phyloP scores from a whole-genome alignment of 2,797 vertebrate species.

The Eospalax fontanierii region DNA sequence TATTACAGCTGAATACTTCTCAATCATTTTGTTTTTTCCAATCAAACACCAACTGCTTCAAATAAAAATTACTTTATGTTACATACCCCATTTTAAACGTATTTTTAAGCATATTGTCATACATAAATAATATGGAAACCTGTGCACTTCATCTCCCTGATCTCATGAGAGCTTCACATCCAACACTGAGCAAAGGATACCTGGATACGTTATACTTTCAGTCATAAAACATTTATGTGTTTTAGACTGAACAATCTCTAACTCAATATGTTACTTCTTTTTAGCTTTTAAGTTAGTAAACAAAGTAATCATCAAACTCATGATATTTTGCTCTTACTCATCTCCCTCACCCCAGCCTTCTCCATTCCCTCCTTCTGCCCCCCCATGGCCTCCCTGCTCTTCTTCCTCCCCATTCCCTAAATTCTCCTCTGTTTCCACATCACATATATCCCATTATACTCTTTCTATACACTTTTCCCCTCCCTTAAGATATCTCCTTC shows the following conservation, averaged over 20 bases:
- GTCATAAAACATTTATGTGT: not conserved
- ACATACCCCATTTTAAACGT: not conserved
- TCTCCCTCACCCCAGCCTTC: not conserved
- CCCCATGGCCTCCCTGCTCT: not conserved
- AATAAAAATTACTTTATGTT: not conserved
- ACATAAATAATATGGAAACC: not conserved
- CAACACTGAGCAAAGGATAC: not conserved
- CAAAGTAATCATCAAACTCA: not conserved
- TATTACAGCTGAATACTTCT: not conserved
- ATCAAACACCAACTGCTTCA: not conserved
- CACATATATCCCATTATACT: not conserved
- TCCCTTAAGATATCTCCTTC: not conserved
- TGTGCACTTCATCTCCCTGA: too few species aligned
- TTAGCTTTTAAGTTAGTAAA: not conserved
- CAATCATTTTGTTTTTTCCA: not conserved
- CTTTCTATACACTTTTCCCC: not conserved
- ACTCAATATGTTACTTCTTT: not conserved
- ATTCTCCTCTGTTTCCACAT: not conserved
- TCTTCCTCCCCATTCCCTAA: not conserved
- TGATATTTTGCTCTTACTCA: not conserved
- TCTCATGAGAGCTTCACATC: not conserved
- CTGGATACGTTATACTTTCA: not conserved
- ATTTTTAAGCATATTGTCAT: not conserved
- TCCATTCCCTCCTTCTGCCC: too few species aligned
- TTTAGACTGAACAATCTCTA: not conserved